Evolutionary conservation across 2,797 vertebrate species (phyloP), one percentile per base, ranked within the genome.

Genomic region (Falco rusticolus): DNA sequence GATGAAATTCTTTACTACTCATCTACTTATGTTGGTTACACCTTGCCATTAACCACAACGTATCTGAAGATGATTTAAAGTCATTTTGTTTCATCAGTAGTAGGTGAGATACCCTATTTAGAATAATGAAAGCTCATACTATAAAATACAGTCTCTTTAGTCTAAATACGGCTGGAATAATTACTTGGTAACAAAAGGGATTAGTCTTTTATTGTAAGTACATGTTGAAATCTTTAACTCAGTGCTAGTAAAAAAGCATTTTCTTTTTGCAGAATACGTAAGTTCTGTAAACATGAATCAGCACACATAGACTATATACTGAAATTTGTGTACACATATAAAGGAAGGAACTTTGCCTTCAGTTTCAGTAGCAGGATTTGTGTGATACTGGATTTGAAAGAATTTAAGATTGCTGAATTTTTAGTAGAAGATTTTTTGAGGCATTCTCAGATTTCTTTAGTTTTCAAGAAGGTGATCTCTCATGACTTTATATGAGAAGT

Each of bases 251-350:
- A 90, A 90, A 93, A 83, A 79, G 31, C n/a, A 3, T 91, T 76
- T 89, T 54, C 2, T 41, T 93, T 91, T 80, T 82, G 48, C 59
- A 90, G 91, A 82, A 57, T 63, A 57, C 41, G 63, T 60, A 92
- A 84, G 68, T 83, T 87, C 54, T 77, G 86, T 93, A 95, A 96
- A 93, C 50, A 57, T 84, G 57, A 56, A n/a, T 71, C 63, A 89
- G 59, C 47, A 89, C 53, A 63, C 18, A 39, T 20, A 65, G 26
- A 71, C 59, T 85, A 74, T 25, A 76, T 34, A 68, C 39, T 70
- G 80, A 88, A 76, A 64, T 72, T 33, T 65, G 54, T 4, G 2
- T 75, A 69, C 56, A 60, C 47, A 19, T 70, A 39, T n/a, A 31
- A 88, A 89, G 22, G 74, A 87, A 81, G 63, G 59, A 96, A 74